Conservation (phyloP, 2,797 vertebrate species). For the Phylloscopus collybita region DNA sequence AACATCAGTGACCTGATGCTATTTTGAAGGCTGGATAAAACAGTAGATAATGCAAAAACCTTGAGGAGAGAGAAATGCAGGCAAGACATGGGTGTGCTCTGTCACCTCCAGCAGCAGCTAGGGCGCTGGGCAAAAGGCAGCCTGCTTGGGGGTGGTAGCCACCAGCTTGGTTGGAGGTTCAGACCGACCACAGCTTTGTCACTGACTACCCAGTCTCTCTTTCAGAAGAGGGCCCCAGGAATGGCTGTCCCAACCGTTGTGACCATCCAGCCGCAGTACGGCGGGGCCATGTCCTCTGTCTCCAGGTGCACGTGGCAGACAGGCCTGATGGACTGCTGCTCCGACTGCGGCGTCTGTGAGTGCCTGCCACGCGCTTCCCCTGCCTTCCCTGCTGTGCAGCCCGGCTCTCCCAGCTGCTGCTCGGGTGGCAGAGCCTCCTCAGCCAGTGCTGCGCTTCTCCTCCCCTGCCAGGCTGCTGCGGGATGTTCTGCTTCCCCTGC, state of each 20-base stretch:
- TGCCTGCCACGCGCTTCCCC: fast-evolving
- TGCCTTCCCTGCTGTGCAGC: fast-evolving
- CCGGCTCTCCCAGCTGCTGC: not conserved
- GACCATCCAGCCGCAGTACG: conserved; percentile 73
- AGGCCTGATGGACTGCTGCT: conserved; percentile 73
- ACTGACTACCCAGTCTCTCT: fast-evolving
- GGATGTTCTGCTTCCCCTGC: conserved; percentile 76
- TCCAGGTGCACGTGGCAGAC: conserved; percentile 79
- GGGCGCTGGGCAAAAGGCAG: fast-evolving
- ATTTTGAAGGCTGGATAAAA: not conserved
- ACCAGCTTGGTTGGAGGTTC: not conserved
- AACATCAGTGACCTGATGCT: not conserved
- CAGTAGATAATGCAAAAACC: not conserved
- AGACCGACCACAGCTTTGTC: fast-evolving
- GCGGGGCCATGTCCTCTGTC: fast-evolving
- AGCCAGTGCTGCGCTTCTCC: not conserved
- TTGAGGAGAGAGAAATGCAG: not conserved
- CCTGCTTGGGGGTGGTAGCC: not conserved
- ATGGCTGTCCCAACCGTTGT: not conserved
- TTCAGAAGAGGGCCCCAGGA: not conserved
- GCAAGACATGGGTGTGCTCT: not conserved
- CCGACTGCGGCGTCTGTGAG: conserved; percentile 85
- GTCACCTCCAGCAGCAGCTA: fast-evolving
- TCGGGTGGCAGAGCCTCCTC: too few species aligned
- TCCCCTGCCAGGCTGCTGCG: conserved; percentile 73